These are phyloP conservation scores for Paradisaea rubra DNA, from an alignment of 2,113 vertebrate species.

Conservation along the genomic window DNA sequence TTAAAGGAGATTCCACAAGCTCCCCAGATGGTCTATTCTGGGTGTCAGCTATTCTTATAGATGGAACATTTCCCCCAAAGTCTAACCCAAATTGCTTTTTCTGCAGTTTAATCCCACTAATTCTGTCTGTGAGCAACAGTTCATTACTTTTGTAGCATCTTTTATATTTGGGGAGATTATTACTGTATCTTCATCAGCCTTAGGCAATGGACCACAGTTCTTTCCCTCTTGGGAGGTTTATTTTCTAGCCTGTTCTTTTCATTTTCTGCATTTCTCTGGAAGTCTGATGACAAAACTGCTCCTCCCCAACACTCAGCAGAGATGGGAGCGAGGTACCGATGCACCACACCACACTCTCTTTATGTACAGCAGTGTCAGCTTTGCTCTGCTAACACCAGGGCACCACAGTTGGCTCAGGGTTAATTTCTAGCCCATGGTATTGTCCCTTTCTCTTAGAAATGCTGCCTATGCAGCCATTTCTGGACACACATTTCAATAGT, in stretches of 20 bases:
- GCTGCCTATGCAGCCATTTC: not conserved
- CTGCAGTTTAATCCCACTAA: not conserved
- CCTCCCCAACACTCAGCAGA: not conserved
- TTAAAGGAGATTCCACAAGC: slow-evolving; percentile 7
- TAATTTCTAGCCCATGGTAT: not conserved
- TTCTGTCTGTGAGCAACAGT: not conserved
- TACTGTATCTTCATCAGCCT: not conserved
- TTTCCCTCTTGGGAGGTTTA: not conserved
- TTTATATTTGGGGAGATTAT: not conserved
- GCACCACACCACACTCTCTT: not conserved
- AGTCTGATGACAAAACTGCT: not conserved
- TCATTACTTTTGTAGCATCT: not conserved
- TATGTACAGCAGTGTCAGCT: not conserved
- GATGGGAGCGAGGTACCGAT: not conserved
- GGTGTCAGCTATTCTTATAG: not conserved
- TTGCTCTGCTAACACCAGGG: not conserved
- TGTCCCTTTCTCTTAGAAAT: not conserved
- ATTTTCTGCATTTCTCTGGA: not conserved
- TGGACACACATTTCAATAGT: not conserved
- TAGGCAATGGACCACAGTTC: not conserved
- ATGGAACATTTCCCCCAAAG: not conserved
- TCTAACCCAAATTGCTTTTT: not conserved
- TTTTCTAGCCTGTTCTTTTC: not conserved
- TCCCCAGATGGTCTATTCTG: not conserved
- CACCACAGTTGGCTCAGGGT: not conserved